These are phyloP conservation scores for Xanthia icteritia DNA, from an alignment of 2,888 invertebrate genomes.

Conservation along the genomic window DNA sequence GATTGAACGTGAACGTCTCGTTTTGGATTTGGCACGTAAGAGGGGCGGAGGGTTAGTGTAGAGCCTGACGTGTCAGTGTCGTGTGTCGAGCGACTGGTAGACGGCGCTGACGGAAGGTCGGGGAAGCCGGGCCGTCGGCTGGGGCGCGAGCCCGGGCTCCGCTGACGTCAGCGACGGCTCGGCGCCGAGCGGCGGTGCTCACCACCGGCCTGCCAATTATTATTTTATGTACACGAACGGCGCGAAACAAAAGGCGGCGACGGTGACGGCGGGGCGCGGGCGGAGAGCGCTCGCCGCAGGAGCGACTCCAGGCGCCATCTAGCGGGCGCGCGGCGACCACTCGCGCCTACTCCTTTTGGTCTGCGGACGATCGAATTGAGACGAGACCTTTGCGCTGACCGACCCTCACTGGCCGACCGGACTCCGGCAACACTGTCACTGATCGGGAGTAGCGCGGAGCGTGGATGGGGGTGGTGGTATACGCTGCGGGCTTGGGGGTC, in stretches of 20 bases:
- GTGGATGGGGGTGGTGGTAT: slow-evolving; percentile 64
- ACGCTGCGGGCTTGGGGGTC: slow-evolving; percentile 60
- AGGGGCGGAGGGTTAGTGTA: slow-evolving; percentile 83
- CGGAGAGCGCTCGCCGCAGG: slow-evolving; percentile 89
- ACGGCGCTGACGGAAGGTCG: slow-evolving; percentile 88
- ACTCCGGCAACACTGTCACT: slow-evolving; percentile 84
- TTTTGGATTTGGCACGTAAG: slow-evolving; percentile 83
- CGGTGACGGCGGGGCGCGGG: slow-evolving; percentile 86
- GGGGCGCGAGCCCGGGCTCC: slow-evolving; percentile 85
- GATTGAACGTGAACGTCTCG: slow-evolving; percentile 69
- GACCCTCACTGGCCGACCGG: slow-evolving; percentile 79
- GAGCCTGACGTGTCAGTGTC: slow-evolving; percentile 84
- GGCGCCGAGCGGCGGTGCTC: slow-evolving; percentile 85
- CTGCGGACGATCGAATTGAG: slow-evolving; percentile 90
- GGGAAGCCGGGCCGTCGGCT: slow-evolving; percentile 86
- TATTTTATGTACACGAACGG: slow-evolving; percentile 88
- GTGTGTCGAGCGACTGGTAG: slow-evolving; percentile 82
- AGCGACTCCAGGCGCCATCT: slow-evolving; percentile 89
- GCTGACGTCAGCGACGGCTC: slow-evolving; percentile 89
- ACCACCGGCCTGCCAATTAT: slow-evolving; percentile 88
- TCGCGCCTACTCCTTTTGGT: slow-evolving; percentile 85
- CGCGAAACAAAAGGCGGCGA: slow-evolving; percentile 88
- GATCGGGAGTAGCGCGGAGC: slow-evolving; percentile 72
- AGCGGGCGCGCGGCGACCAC: slow-evolving; percentile 88
- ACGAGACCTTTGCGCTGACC: slow-evolving; percentile 82